A percentile compares a stretch with the other conserved stretches of the same genome.
Evolutionary conservation across 1,140 invertebrate species (phyloP).

Genomic region (Orchestia grillus): DNA sequence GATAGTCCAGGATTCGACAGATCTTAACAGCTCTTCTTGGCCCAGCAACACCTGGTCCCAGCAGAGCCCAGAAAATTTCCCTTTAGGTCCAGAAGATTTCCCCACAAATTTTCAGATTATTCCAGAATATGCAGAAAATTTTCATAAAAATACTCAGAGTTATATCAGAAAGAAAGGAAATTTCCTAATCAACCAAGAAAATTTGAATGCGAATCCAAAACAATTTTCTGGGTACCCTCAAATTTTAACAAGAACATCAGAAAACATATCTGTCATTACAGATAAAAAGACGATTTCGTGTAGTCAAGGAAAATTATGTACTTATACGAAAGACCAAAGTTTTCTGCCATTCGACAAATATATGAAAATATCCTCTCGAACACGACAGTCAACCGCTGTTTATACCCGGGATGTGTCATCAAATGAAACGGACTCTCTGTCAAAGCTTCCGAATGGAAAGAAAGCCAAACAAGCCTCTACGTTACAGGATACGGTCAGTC

Average conservation of each 20-base stretch:
- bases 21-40: neutral
- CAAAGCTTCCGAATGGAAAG: neutral
- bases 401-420: neutral
- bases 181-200: neutral
- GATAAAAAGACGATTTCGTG: neutral
- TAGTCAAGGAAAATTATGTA: neutral
- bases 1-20: constrained; percentile 4
- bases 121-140: neutral
- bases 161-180: neutral
- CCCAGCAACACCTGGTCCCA: constrained; percentile 26
- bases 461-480: neutral
- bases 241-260: neutral
- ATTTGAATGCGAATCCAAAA: neutral
- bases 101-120: neutral
- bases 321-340: neutral
- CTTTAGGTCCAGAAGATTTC: neutral
- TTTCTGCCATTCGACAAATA: neutral
- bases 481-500: neutral
- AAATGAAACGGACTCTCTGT: neutral
- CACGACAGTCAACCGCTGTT: neutral
- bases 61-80: neutral
- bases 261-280: neutral
- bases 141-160: neutral
- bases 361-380: neutral
- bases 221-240: neutral